Evolutionary conservation across 2,797 vertebrate species (phyloP).

Genomic region (Acropternis orthonyx): DNA sequence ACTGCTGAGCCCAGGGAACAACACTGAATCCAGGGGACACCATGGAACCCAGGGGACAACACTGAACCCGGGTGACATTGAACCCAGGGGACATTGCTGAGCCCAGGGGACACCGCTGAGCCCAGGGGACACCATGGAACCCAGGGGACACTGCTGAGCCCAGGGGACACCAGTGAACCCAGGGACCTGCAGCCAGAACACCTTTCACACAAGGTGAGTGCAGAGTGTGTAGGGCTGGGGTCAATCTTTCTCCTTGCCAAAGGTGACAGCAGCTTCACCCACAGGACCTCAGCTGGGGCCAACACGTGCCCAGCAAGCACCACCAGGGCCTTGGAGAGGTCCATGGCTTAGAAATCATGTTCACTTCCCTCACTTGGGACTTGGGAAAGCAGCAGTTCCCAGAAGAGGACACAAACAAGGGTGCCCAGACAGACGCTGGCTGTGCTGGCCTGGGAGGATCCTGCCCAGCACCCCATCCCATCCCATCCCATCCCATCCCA

Average conservation of each 20-base stretch:
- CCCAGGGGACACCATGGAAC: too few relatives aligned
- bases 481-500: background rate
- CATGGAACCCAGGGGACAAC: too few relatives aligned
- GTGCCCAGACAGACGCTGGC: background rate
- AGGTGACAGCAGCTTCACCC: background rate
- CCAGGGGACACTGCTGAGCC: background rate
- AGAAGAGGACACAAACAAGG: background rate
- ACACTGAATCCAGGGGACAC: too few relatives aligned
- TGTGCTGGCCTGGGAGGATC: background rate
- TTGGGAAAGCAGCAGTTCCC: background rate
- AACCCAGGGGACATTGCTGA: background rate
- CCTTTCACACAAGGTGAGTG: accelerated
- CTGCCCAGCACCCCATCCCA: background rate
- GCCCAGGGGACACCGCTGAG: background rate
- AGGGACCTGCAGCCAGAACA: background rate
- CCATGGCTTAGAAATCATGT: accelerated
- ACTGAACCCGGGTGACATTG: too few relatives aligned
- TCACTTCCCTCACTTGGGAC: background rate
- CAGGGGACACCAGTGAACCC: background rate
- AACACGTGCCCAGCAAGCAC: background rate
- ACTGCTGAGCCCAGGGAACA: too few relatives aligned
- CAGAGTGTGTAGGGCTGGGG: background rate
- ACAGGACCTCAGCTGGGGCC: too few relatives aligned
- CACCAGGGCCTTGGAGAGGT: background rate
- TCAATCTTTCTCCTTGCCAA: background rate